Conservation (phyloP, 2,888 invertebrate genomes). For the Latrodectus elegans region DNA sequence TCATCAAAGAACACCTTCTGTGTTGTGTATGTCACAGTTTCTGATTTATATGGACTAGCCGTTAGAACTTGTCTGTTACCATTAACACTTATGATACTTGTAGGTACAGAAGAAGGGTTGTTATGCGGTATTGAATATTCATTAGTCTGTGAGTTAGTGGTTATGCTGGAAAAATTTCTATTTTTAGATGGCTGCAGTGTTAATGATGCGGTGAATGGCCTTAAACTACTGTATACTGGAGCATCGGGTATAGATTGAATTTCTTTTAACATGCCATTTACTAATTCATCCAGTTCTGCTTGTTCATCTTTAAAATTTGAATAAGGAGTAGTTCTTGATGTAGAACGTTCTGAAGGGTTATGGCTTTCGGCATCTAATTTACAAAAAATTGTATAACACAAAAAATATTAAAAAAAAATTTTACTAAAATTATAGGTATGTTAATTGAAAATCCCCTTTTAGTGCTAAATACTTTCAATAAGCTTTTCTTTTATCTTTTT, state of each 20-base stretch:
- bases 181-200: constrained; percentile 49
- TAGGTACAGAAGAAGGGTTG: constrained; percentile 33
- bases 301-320: constrained; percentile 76
- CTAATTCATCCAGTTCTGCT: constrained; percentile 83
- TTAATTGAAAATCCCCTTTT: too few relatives aligned
- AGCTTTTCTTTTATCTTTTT: too few relatives aligned
- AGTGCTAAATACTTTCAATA: too few relatives aligned
- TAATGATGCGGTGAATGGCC: constrained; percentile 70
- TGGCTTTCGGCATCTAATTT: constrained; percentile 54
- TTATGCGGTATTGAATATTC: constrained; percentile 34
- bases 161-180: constrained; percentile 60
- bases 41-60: constrained; percentile 23
- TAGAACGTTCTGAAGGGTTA: constrained; percentile 52
- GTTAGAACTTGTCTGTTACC: constrained; percentile 51
- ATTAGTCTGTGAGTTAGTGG: constrained; percentile 33
- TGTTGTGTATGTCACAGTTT: constrained; percentile 37
- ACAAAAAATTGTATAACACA: too few relatives aligned
- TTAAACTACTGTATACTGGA: constrained; percentile 50
- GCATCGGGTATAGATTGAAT: constrained; percentile 86
- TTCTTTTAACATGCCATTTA: constrained; percentile 90
- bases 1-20: constrained; percentile 61
- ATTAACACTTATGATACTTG: constrained; percentile 63
- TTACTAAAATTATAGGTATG: too few relatives aligned
- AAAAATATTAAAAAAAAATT: too few relatives aligned
- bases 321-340: constrained; percentile 48